Percentiles rank a stretch among this genome's conserved stretches.
Evolutionary conservation across 2,888 invertebrate genomes (phyloP).

Genomic region (Arrhopalites spinosus): DNA sequence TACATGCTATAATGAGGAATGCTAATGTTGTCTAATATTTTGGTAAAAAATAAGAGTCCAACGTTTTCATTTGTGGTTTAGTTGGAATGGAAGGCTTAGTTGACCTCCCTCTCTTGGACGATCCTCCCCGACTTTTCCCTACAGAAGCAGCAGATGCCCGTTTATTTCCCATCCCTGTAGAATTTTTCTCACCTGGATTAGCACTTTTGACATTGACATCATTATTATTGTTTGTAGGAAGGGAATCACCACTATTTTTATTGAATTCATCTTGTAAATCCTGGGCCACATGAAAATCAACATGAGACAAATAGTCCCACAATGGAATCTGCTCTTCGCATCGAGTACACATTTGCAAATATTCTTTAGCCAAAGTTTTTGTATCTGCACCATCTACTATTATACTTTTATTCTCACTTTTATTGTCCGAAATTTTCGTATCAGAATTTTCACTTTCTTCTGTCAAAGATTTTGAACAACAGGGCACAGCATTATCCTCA

Average conservation of each 20-base stretch:
- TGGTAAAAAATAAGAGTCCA: conserved; percentile 24
- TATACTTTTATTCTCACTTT: background rate
- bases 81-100: background rate
- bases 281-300: conserved; percentile 84
- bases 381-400: background rate
- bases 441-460: background rate
- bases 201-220: background rate
- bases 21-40: background rate
- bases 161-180: background rate
- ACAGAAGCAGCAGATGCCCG: background rate
- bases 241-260: conserved; percentile 29
- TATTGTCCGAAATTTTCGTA: background rate
- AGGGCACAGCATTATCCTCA: background rate
- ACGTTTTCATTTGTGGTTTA: conserved; percentile 13
- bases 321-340: conserved; percentile 70
- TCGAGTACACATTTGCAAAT: conserved; percentile 65
- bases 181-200: background rate
- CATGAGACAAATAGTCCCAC: conserved; percentile 72
- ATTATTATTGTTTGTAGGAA: conserved; percentile 4
- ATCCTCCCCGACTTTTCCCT: background rate
- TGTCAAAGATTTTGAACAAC: background rate
- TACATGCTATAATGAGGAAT: background rate
- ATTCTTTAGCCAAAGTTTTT: conserved; percentile 17
- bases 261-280: conserved; percentile 73
- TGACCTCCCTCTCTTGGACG: conserved; percentile 7